Evolutionary conservation across 2,888 invertebrate species (phyloP).

Genomic region (Sepiola atlantica): DNA sequence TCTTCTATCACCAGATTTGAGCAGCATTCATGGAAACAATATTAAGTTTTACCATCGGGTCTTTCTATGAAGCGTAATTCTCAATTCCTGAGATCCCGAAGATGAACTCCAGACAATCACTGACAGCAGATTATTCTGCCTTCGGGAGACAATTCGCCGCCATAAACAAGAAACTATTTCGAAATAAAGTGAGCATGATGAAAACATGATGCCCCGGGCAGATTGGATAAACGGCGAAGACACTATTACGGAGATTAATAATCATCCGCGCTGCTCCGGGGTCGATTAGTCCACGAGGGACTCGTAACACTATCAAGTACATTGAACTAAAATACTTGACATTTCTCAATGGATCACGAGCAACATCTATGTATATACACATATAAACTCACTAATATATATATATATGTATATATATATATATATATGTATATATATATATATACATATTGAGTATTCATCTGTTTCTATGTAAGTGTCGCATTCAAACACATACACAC

Average conservation of each 20-base stretch:
- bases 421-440: neutral
- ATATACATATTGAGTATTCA: neutral
- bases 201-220: neutral
- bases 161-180: neutral
- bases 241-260: constrained; percentile 7
- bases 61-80: neutral
- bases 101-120: neutral
- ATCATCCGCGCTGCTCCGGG: neutral
- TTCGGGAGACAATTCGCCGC: neutral
- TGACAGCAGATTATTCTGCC: neutral
- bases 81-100: neutral
- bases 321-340: neutral
- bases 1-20: neutral
- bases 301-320: neutral
- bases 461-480: neutral
- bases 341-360: neutral
- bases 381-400: no score
- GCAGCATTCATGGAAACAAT: neutral
- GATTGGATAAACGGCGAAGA: neutral
- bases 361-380: neutral
- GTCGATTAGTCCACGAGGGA: neutral
- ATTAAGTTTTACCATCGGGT: neutral
- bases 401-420: constrained; percentile 18
- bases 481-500: neutral
- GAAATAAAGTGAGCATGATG: neutral